Conservation (phyloP, 2,797 vertebrate genomes). For the Anableps anableps region DNA sequence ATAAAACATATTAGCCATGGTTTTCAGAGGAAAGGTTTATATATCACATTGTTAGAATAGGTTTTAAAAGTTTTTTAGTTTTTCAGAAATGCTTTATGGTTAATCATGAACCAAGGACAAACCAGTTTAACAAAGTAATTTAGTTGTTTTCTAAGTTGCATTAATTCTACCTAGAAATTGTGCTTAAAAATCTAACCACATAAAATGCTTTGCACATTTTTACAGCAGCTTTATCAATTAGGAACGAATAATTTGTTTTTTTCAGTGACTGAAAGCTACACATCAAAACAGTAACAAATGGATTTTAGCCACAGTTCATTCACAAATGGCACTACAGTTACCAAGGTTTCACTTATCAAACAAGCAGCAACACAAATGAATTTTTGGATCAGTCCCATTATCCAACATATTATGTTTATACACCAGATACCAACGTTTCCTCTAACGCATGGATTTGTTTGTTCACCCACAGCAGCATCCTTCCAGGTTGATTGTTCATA, state of each 20-base stretch:
- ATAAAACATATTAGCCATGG: background rate
- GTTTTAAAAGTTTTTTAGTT: background rate
- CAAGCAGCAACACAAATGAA: background rate
- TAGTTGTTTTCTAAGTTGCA: background rate
- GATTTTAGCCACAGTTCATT: background rate
- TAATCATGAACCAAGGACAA: background rate
- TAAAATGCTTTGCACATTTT: background rate
- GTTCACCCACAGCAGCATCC: conserved; percentile 11
- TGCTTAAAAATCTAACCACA: background rate
- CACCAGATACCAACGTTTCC: conserved; percentile 12
- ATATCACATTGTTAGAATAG: background rate
- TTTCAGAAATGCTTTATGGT: background rate
- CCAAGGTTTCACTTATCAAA: conserved; percentile 1
- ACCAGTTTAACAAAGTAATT: background rate
- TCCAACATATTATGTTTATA: conserved; percentile 4
- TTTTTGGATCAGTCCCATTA: conserved; percentile 5
- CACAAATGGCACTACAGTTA: background rate
- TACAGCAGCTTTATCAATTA: background rate
- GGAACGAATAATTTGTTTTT: background rate
- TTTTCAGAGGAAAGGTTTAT: background rate
- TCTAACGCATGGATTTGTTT: conserved; percentile 1
- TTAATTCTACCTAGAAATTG: background rate
- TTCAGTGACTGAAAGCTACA: background rate
- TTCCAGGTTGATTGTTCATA: conserved; percentile 14
- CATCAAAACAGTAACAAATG: background rate